A percentile compares a stretch with the other conserved stretches of the same genome.
Evolutionary conservation across 2,888 invertebrate species (phyloP).

Genomic region (Caenorhabditis afra): DNA sequence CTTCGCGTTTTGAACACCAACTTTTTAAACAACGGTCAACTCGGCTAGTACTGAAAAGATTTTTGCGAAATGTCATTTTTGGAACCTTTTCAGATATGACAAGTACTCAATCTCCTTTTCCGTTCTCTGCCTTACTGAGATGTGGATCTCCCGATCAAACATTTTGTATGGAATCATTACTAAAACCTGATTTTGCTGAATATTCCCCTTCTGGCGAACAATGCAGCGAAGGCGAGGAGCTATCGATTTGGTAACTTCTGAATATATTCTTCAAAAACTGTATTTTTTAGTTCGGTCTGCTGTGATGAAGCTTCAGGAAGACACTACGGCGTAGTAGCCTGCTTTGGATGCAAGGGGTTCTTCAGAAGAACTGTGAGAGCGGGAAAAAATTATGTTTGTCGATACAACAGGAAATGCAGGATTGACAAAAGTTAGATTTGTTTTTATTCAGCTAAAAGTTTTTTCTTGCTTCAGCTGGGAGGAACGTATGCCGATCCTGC

Average conservation of each 20-base stretch:
- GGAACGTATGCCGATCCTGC: conserved; percentile 79
- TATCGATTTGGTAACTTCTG: conserved; percentile 59
- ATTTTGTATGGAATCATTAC: conserved; percentile 51
- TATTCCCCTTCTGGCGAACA: conserved; percentile 54
- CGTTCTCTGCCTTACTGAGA: conserved; percentile 65
- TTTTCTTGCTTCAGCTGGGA: conserved; percentile 71
- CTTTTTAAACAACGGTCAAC: too few species aligned
- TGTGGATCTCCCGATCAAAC: conserved; percentile 60
- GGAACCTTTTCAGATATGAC: conserved; percentile 37
- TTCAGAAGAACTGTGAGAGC: conserved; percentile 77
- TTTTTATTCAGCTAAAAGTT: neutral
- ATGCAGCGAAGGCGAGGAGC: conserved; percentile 54
- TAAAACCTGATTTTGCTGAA: conserved; percentile 59
- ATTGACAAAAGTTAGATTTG: conserved; percentile 75
- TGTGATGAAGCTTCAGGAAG: conserved; percentile 78
- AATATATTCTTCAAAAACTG: neutral
- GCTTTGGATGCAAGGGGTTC: conserved; percentile 80
- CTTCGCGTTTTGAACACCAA: too few species aligned
- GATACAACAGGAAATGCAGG: conserved; percentile 77
- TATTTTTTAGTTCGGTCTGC: conserved; percentile 75
- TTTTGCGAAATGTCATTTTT: conserved; percentile 19
- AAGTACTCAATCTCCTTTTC: conserved; percentile 60
- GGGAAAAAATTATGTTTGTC: conserved; percentile 76
- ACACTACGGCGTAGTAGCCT: conserved; percentile 79
- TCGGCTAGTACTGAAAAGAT: too few species aligned